phyloP scores from a whole-genome alignment of 2,797 vertebrate species.

The Phaenicophaeus curvirostris region DNA sequence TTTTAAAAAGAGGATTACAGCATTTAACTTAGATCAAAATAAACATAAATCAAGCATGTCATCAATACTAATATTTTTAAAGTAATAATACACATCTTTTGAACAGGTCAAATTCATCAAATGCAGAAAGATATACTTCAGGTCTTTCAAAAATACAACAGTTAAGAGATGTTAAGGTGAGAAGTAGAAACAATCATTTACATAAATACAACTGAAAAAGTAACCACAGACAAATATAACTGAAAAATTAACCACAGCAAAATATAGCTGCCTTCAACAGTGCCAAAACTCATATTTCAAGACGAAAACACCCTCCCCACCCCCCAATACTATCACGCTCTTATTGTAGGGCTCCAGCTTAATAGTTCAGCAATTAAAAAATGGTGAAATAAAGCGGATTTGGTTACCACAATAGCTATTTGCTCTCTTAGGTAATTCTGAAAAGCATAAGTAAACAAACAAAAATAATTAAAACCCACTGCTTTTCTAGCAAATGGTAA shows the following conservation, averaged over 20 bases:
- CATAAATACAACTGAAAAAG: neutral
- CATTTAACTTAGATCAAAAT: constrained; percentile 25
- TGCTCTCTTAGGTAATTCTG: neutral
- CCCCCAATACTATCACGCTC: neutral
- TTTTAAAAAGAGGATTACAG: constrained; percentile 24
- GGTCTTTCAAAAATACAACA: neutral
- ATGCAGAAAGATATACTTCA: neutral
- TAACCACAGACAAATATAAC: neutral
- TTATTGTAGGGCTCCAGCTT: neutral
- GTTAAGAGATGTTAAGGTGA: neutral
- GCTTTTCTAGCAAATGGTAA: neutral
- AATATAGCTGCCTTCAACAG: neutral
- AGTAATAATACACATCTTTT: neutral
- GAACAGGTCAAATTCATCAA: constrained; percentile 31
- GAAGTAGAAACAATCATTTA: neutral
- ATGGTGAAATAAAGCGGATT: neutral
- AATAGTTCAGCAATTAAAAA: neutral
- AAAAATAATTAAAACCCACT: neutral
- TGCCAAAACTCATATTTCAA: neutral
- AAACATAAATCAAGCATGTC: neutral
- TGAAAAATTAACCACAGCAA: neutral
- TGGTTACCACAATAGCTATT: neutral
- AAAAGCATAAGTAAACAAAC: neutral
- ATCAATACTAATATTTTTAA: neutral
- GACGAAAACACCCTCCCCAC: neutral